Conservation (phyloP, 1,140 invertebrate species). For the Stegodyphus mimosarum region DNA sequence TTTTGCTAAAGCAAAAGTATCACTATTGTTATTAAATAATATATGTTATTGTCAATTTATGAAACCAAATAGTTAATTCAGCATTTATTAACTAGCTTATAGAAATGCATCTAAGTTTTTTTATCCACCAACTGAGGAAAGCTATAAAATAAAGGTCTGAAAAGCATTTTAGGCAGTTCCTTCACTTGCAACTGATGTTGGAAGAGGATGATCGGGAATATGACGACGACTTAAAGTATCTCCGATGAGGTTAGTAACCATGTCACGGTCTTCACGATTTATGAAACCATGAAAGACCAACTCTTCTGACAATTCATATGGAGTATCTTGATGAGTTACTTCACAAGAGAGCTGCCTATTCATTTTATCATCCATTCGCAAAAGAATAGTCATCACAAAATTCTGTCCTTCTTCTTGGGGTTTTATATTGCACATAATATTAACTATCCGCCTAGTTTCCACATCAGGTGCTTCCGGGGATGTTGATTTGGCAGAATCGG, state of each 20-base stretch:
- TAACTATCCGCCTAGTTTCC: slow-evolving; percentile 82
- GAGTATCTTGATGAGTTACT: slow-evolving; percentile 85
- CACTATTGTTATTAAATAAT: too few relatives aligned
- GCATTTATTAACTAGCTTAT: background rate
- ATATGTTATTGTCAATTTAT: too few relatives aligned
- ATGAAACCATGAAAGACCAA: slow-evolving; percentile 97
- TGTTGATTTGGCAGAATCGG: slow-evolving; percentile 59
- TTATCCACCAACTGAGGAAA: too few relatives aligned
- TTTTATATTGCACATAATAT: slow-evolving; percentile 95
- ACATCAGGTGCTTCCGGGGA: slow-evolving; percentile 67
- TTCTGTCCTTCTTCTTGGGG: slow-evolving; percentile 73
- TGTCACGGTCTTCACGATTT: slow-evolving; percentile 75
- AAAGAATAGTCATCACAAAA: slow-evolving; percentile 82
- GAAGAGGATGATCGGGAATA: slow-evolving; percentile 38
- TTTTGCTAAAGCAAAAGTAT: too few relatives aligned
- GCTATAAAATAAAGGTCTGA: too few relatives aligned
- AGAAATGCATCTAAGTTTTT: too few relatives aligned
- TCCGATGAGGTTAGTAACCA: slow-evolving; percentile 61
- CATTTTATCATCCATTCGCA: slow-evolving; percentile 99
- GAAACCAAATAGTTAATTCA: background rate
- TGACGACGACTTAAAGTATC: slow-evolving; percentile 59
- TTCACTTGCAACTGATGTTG: slow-evolving; percentile 9
- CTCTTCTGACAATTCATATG: slow-evolving; percentile 86
- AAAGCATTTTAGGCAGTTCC: background rate
- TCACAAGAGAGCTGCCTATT: slow-evolving; percentile 96